Base-by-base conservation (phyloP, 2,888 invertebrate genomes). In the Cetonia aurata region DNA sequence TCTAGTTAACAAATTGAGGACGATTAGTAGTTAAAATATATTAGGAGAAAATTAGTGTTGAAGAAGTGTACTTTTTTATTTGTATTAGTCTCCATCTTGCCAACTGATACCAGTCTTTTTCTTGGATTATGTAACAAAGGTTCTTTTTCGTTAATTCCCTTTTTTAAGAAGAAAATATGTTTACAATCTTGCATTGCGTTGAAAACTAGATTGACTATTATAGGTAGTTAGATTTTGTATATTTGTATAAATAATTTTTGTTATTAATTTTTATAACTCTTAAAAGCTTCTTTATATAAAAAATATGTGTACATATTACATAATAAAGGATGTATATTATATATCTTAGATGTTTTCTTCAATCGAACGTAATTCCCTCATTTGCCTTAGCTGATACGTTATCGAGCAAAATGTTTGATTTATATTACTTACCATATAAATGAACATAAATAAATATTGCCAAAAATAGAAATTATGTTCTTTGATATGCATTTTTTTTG, bases 191-290 rank as follows among this genome's bases (percentile, higher is more conserved):
- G 25, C 25, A 25, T 25, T 3, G 4, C 25, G 25, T 25, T 25
- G 25, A 25, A 25, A 25, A 25, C 25, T 25, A 25, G 25, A 25
- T 25, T 25, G 4, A 3, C 25, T 25, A 25, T 25, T 25, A 25
- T 4, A 25, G 25, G 25, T 55, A 62, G 62, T 62, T 62, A 56
- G 55, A 15, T 53, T 67, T 53, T 69, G 48, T 59, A 53, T 69
- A 69, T 57, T 37, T 69, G 69, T 69, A 69, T 69, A 69, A 60
- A 69, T 69, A 25, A 59, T 59, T 59, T 56, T 69, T 69, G 60
- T 69, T 68, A 68, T 68, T 68, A 68, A 68, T 25, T 25, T 68
- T 48, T 59, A 55, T 67, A 67, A 19, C 17, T 19, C 25, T 17
- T 56, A 56, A 25, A 59, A 59, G 60, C 52, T 69, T 60, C 59